Evolutionary conservation across 2,113 vertebrate genomes (phyloP).

Genomic region (Notiomystis cincta): DNA sequence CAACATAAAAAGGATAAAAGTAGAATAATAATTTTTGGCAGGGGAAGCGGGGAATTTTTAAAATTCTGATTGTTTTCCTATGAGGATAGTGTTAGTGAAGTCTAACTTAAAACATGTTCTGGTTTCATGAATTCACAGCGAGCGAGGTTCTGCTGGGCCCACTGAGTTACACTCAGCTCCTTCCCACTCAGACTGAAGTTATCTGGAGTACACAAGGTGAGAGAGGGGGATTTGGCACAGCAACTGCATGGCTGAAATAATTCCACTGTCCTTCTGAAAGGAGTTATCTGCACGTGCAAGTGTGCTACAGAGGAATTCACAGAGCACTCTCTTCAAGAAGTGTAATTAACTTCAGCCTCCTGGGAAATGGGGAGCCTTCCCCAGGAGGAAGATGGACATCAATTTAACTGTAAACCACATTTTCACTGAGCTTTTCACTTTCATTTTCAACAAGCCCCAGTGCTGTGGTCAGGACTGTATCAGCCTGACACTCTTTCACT

Average conservation of each 20-base stretch:
- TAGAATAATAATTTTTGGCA: conserved; percentile 56
- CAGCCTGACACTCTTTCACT: neutral
- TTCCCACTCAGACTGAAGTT: neutral
- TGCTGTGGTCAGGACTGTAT: neutral
- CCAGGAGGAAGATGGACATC: neutral
- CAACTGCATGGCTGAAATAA: neutral
- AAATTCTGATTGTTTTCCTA: conserved; percentile 65
- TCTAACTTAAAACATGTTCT: conserved; percentile 54
- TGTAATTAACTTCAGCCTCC: neutral
- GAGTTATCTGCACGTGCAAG: conserved; percentile 1
- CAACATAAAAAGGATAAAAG: conserved; percentile 64
- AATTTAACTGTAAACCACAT: neutral
- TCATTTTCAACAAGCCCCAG: neutral
- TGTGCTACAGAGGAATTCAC: neutral
- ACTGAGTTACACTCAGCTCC: neutral
- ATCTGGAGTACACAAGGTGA: neutral
- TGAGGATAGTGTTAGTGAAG: conserved; percentile 29
- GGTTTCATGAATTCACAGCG: neutral
- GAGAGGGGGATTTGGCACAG: neutral
- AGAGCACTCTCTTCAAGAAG: neutral
- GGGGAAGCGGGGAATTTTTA: conserved; percentile 32
- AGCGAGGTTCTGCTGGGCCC: neutral
- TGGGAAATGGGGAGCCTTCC: neutral
- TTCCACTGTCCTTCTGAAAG: neutral
- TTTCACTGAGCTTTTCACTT: neutral